These are phyloP conservation scores for Apotomis turbidana DNA, from an alignment of 2,888 invertebrate species.

Conservation along the genomic window DNA sequence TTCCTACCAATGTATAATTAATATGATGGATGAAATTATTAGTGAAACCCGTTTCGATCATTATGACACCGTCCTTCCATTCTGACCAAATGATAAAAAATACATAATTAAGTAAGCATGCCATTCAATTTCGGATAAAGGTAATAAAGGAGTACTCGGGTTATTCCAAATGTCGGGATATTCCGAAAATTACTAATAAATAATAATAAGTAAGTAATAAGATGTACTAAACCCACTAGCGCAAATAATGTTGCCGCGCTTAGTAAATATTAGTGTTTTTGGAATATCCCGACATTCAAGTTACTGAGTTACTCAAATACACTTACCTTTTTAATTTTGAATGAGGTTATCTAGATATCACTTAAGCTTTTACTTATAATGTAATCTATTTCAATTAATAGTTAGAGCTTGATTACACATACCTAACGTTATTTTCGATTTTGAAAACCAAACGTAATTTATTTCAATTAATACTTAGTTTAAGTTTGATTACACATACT, in stretches of 20 bases:
- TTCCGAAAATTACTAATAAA: too few species aligned
- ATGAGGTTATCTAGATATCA: neutral
- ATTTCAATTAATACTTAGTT: neutral
- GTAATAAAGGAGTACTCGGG: too few species aligned
- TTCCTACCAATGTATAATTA: neutral
- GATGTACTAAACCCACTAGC: too few species aligned
- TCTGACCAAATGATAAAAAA: constrained; percentile 8
- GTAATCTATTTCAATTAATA: neutral
- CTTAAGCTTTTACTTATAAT: neutral
- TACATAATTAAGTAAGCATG: too few species aligned
- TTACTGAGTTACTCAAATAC: too few species aligned
- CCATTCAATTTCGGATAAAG: neutral
- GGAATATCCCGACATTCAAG: too few species aligned
- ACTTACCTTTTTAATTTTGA: too few species aligned
- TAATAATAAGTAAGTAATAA: too few species aligned
- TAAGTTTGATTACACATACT: neutral
- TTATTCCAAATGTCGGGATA: too few species aligned
- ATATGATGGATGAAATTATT: constrained; percentile 12
- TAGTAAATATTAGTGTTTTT: too few species aligned
- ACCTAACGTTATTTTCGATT: neutral
- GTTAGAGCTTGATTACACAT: neutral
- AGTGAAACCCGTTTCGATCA: neutral
- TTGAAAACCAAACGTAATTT: neutral
- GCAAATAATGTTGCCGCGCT: too few species aligned
- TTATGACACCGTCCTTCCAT: neutral